These are phyloP conservation scores for Delichon dasypus DNA, from an alignment of 2,797 vertebrate genomes.

Conservation along the genomic window DNA sequence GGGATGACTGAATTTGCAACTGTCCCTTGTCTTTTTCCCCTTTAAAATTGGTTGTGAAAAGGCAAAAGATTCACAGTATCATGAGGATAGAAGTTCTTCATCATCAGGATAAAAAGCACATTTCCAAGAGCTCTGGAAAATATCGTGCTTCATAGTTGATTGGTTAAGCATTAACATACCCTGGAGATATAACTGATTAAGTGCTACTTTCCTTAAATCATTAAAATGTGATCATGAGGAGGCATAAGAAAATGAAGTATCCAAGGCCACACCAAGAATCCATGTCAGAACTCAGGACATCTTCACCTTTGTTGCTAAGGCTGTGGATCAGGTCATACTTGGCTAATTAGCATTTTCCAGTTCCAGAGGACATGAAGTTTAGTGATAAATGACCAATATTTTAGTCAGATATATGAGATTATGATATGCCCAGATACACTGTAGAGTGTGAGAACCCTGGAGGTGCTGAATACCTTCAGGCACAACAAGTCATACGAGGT, in stretches of 20 bases:
- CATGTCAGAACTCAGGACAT: background rate
- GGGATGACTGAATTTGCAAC: background rate
- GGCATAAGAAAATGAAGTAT: background rate
- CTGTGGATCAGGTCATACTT: background rate
- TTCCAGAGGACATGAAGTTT: background rate
- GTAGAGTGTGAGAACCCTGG: background rate
- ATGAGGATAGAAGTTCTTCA: background rate
- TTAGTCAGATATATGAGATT: background rate
- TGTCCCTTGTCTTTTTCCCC: background rate
- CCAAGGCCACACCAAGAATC: background rate
- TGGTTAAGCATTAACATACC: background rate
- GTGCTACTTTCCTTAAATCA: background rate
- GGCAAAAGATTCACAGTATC: background rate
- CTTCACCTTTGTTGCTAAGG: background rate
- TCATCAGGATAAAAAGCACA: background rate
- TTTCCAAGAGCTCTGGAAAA: background rate
- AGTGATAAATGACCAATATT: background rate
- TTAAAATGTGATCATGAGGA: background rate
- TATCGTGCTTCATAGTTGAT: background rate
- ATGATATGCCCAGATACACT: background rate
- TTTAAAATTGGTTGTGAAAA: background rate
- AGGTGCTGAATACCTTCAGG: background rate
- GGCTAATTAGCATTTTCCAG: background rate
- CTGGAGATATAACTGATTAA: background rate
- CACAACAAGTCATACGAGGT: background rate